These are phyloP conservation scores for Achatina immaculata DNA, from an alignment of 1,140 invertebrate genomes.

Conservation along the genomic window DNA sequence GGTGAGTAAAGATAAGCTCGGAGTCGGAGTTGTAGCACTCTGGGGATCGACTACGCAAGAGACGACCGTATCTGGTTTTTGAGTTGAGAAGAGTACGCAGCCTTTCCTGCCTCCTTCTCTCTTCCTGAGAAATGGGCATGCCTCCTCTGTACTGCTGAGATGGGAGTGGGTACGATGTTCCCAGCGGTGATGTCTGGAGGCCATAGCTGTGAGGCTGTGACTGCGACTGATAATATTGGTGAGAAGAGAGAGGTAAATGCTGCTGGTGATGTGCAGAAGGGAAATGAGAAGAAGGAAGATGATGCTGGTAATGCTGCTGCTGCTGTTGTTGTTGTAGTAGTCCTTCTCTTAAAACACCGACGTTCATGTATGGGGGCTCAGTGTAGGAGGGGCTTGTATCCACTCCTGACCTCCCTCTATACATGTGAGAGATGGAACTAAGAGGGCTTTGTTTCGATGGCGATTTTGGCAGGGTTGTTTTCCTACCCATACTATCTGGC, in stretches of 20 bases:
- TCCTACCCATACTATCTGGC: conserved; percentile 41
- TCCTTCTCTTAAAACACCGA: conserved; percentile 41
- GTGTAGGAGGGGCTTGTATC: conserved; percentile 36
- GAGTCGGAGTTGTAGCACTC: conserved; percentile 83
- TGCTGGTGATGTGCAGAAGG: conserved; percentile 6
- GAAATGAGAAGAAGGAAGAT: conserved; percentile 14
- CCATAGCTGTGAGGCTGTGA: background rate
- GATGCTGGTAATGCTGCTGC: conserved; percentile 31
- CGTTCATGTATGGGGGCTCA: conserved; percentile 47
- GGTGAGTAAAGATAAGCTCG: conserved; percentile 74
- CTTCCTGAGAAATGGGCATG: conserved; percentile 45
- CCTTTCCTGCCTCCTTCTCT: conserved; percentile 57
- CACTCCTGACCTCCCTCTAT: conserved; percentile 18
- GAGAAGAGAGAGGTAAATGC: background rate
- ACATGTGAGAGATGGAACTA: conserved; percentile 17
- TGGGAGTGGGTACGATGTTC: background rate
- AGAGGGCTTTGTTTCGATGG: conserved; percentile 45
- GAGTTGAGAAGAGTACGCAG: conserved; percentile 63
- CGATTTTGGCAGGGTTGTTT: conserved; percentile 38
- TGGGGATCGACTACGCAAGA: conserved; percentile 62
- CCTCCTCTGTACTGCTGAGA: conserved; percentile 35
- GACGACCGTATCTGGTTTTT: conserved; percentile 60
- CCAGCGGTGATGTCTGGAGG: background rate
- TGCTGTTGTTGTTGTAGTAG: conserved; percentile 30
- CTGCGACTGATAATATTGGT: conserved; percentile 17